phyloP scores from a whole-genome alignment of 2,888 invertebrate genomes.

The Merodon equestris region DNA sequence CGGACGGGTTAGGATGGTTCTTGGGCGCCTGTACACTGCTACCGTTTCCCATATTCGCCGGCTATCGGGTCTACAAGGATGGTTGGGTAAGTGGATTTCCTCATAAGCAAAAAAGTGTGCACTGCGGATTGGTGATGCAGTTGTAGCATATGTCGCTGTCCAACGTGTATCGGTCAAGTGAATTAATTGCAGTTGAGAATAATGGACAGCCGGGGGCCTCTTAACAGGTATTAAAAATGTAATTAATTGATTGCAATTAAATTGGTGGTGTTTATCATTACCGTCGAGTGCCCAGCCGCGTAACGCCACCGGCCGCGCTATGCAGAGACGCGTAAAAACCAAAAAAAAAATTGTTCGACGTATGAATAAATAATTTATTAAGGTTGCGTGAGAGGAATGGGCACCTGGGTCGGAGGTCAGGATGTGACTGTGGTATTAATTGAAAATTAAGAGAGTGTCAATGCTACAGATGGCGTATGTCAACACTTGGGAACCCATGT shows the following conservation, averaged over 20 bases:
- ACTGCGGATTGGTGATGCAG: not conserved
- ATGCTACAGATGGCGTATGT: slow-evolving; percentile 28
- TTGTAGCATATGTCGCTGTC: not conserved
- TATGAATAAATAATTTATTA: too few species aligned
- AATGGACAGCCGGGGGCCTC: slow-evolving; percentile 32
- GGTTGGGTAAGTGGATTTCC: slow-evolving; percentile 68
- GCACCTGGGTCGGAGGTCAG: not conserved
- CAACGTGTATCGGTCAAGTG: slow-evolving; percentile 29
- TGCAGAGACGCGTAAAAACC: too few species aligned
- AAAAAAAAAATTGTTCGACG: too few species aligned
- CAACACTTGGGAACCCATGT: slow-evolving; percentile 14
- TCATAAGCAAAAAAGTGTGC: slow-evolving; percentile 19
- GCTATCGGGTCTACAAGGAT: slow-evolving; percentile 75
- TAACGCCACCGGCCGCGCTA: not conserved
- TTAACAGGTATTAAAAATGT: slow-evolving; percentile 53
- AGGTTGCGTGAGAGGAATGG: not conserved
- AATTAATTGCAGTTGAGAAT: slow-evolving; percentile 43
- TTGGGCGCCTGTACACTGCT: slow-evolving; percentile 85
- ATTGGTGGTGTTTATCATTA: slow-evolving; percentile 36
- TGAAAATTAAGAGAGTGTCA: slow-evolving; percentile 42
- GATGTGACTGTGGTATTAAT: slow-evolving; percentile 11
- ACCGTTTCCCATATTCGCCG: slow-evolving; percentile 84
- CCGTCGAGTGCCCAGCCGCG: not conserved
- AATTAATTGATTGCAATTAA: slow-evolving; percentile 57
- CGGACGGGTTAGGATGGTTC: slow-evolving; percentile 85